A percentile compares a stretch with the other conserved stretches of the same genome.
Conservation (phyloP, 2,888 invertebrate species). For the Drosophila subsilvestris region DNA sequence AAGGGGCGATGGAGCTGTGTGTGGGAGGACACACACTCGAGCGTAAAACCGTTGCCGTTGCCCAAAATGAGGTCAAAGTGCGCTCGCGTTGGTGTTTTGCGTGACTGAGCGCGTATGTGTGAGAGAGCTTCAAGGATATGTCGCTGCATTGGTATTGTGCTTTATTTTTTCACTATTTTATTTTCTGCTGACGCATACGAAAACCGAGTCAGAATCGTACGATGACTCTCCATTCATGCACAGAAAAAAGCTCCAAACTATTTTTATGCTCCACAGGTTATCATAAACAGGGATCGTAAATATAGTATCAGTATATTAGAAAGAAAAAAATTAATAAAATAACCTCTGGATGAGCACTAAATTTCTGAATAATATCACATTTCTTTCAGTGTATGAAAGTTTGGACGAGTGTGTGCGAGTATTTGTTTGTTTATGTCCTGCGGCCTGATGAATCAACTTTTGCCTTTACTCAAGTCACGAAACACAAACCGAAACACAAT, state of each 20-base stretch:
- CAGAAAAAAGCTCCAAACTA: neutral
- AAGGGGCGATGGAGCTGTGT: neutral
- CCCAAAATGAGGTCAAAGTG: constrained; percentile 75
- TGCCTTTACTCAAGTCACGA: constrained; percentile 78
- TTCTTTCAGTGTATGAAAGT: neutral
- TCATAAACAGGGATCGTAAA: neutral
- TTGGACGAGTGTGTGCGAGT: constrained; percentile 2
- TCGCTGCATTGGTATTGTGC: constrained; percentile 57
- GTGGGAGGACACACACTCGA: constrained; percentile 40
- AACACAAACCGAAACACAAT: constrained; percentile 66
- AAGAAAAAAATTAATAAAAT: neutral
- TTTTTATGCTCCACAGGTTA: neutral
- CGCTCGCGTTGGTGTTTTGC: constrained; percentile 50
- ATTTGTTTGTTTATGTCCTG: constrained; percentile 58
- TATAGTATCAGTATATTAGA: neutral
- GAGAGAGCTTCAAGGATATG: constrained; percentile 61
- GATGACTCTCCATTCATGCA: constrained; percentile 12
- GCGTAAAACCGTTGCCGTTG: constrained; percentile 33
- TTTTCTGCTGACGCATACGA: constrained; percentile 73
- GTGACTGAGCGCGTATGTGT: constrained; percentile 36
- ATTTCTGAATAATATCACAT: neutral
- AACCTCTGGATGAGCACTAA: neutral
- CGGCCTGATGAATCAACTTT: constrained; percentile 79
- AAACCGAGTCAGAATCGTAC: constrained; percentile 37
- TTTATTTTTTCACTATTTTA: constrained; percentile 75